Evolutionary conservation across 2,888 invertebrate genomes (phyloP).

Genomic region (Allygus modestus): DNA sequence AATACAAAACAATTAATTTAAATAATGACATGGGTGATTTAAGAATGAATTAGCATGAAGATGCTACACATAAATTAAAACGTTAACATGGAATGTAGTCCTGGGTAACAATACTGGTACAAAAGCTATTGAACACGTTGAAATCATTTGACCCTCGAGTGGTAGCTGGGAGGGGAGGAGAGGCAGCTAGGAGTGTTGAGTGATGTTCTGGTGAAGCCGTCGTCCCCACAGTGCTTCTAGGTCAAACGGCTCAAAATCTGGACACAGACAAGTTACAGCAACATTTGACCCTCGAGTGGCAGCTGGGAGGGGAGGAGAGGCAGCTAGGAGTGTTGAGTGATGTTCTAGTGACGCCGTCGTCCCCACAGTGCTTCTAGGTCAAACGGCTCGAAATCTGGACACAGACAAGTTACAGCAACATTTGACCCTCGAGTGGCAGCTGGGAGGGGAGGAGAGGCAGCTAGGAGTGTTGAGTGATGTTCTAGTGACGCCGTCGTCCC

Average conservation of each 20-base stretch:
- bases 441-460: not conserved
- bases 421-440: not conserved
- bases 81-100: constrained; percentile 53
- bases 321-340: constrained; percentile 65
- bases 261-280: no score
- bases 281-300: not conserved
- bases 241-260: constrained; percentile 71
- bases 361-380: constrained; percentile 71
- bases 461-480: constrained; percentile 65
- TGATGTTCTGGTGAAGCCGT: constrained; percentile 69
- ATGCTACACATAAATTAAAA: constrained; percentile 29
- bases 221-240: constrained; percentile 71
- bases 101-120: constrained; percentile 50
- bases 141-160: not conserved
- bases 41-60: constrained; percentile 31
- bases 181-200: constrained; percentile 66
- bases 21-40: constrained; percentile 16
- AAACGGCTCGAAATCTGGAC: constrained; percentile 71
- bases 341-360: constrained; percentile 62
- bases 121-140: constrained; percentile 57
- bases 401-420: no score
- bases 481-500: constrained; percentile 67
- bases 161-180: not conserved
- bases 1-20: constrained; percentile 44
- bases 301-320: not conserved